Conservation (phyloP, 2,797 vertebrate genomes). For the Sphenodon punctatus region DNA sequence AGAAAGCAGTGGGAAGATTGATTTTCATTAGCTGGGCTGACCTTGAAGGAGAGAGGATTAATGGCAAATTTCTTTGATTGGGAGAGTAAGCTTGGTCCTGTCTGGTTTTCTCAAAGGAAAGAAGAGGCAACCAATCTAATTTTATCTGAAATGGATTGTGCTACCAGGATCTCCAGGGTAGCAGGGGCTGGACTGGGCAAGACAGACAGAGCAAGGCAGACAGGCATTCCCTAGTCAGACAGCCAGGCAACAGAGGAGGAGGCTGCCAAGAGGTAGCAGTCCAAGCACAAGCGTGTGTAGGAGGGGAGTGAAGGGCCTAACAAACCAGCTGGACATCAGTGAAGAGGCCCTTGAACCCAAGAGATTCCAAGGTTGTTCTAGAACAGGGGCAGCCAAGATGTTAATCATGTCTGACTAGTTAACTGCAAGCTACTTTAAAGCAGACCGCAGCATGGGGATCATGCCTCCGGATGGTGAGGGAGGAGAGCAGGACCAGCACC, state of each 20-base stretch:
- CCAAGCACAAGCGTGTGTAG: no score
- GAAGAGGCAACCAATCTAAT: background rate
- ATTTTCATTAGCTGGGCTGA: constrained; percentile 64
- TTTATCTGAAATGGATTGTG: background rate
- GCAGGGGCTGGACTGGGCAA: background rate
- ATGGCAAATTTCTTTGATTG: constrained; percentile 53
- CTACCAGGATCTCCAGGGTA: background rate
- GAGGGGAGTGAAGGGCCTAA: background rate
- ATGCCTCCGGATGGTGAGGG: no score
- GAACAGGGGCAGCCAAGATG: no score
- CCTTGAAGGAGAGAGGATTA: constrained; percentile 63
- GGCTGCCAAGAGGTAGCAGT: background rate
- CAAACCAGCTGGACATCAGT: constrained; percentile 6
- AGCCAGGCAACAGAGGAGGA: background rate
- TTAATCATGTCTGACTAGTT: no score
- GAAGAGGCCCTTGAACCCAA: constrained; percentile 6
- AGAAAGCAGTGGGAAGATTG: constrained; percentile 54
- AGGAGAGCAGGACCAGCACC: no score
- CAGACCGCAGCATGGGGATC: no score
- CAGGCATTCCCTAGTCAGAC: background rate
- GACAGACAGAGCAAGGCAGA: background rate
- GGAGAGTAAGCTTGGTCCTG: constrained; percentile 34
- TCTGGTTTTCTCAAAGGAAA: constrained; percentile 29
- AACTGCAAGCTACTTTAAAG: no score
- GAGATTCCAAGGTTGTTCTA: background rate